These are phyloP conservation scores for Mamestra configurata DNA, from an alignment of 1,140 invertebrate genomes.

Conservation along the genomic window DNA sequence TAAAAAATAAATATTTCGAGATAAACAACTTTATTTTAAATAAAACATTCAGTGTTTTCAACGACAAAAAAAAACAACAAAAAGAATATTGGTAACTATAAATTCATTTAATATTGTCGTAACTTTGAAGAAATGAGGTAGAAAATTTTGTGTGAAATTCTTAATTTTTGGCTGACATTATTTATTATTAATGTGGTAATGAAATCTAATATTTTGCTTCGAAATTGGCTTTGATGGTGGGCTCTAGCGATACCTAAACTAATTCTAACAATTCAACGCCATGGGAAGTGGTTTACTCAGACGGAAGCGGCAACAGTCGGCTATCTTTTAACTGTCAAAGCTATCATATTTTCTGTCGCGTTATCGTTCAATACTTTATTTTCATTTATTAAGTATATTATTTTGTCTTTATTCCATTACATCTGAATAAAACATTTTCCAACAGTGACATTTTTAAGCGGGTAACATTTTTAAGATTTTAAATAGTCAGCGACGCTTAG, in stretches of 20 bases:
- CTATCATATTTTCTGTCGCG: constrained; percentile 46
- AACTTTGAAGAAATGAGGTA: constrained; percentile 52
- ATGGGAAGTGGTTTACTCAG: constrained; percentile 57
- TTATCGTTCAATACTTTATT: background rate
- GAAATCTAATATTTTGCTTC: constrained; percentile 51
- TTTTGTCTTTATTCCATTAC: constrained; percentile 16
- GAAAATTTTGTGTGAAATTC: constrained; percentile 49
- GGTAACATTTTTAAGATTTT: constrained; percentile 46
- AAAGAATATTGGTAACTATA: constrained; percentile 50
- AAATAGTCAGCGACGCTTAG: constrained; percentile 50
- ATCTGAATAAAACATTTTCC: constrained; percentile 39
- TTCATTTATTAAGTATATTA: background rate
- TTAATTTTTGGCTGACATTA: constrained; percentile 55
- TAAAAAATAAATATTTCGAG: constrained; percentile 52
- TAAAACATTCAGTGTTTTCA: constrained; percentile 38
- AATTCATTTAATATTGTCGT: constrained; percentile 34
- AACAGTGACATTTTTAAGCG: constrained; percentile 27
- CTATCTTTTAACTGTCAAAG: constrained; percentile 40
- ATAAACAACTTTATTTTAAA: constrained; percentile 42
- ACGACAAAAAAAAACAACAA: constrained; percentile 38
- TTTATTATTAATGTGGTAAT: constrained; percentile 40
- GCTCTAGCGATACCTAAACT: constrained; percentile 83
- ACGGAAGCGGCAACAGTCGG: constrained; percentile 59
- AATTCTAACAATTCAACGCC: constrained; percentile 70
- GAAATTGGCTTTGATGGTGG: constrained; percentile 65